Percentiles rank a stretch among this genome's conserved stretches.
Evolutionary conservation across 2,888 invertebrate genomes (phyloP).

Genomic region (Noctua comes): DNA sequence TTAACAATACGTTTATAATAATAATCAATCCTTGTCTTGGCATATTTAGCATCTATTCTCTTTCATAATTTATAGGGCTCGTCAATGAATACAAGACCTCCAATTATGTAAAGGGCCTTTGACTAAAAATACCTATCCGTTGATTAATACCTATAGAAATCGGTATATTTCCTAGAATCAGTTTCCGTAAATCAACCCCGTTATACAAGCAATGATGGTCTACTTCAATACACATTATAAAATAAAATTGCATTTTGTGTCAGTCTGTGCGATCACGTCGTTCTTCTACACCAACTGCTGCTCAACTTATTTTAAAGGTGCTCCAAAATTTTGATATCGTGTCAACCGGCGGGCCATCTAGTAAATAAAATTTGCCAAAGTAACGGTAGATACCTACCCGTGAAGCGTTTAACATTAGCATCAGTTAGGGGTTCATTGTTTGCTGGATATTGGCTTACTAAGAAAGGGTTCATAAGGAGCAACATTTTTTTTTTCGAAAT

Average conservation of each 20-base stretch:
- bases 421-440: no score
- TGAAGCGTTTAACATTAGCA: no score
- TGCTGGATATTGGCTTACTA: no score
- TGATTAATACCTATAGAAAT: neutral
- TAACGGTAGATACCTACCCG: no score
- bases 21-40: constrained; percentile 17
- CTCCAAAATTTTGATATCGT: no score
- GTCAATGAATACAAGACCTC: neutral
- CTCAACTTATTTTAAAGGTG: no score
- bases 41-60: neutral
- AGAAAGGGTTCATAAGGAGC: no score
- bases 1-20: neutral
- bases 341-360: no score
- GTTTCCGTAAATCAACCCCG: neutral
- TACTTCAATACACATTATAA: neutral
- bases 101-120: constrained; percentile 4
- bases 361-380: no score
- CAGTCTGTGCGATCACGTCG: neutral
- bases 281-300: neutral
- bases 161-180: neutral
- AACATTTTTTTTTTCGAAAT: no score
- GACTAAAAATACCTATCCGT: neutral
- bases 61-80: constrained; percentile 1
- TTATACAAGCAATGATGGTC: neutral
- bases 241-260: neutral